Base-by-base conservation (phyloP, 2,113 vertebrate species). In the Gallinago jamesoni region DNA sequence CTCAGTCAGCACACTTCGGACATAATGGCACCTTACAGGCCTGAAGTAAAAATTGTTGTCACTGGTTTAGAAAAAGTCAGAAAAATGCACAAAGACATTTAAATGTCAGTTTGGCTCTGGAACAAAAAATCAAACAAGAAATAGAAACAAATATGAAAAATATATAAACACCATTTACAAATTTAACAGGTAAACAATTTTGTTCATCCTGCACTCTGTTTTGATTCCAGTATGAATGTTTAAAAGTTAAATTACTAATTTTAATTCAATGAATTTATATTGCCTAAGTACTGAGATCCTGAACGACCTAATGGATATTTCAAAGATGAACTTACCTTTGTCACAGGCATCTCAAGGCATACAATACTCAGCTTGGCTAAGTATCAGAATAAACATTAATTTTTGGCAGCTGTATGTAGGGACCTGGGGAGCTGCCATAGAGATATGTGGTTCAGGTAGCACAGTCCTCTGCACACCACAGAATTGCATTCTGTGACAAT, bases 381-480 rank as follows among this genome's bases (percentile, higher is more conserved):
- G 19, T 35, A 31, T 64, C 60, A 60, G 23, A 78, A 50, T 33
- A 87, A 91, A 33, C n/a, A 73, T 53, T 43, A 69, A 52, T 33
- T 75, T 89, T 72, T 87, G 52, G 21, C 0, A 0, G 25, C 27
- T 67, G 8, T 35, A 19, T 35, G 6, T n/a, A 43, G 82, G 13
- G 27, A 78, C 14, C 30, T 4, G 4, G 22, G 20, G 45, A 80
- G 20, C 45, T 56, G 45, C 27, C 0, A 0, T 30, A 52, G 8
- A 7, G 23, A 78, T 33, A 64, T 25, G 30, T 59, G 27, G 6
- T 39, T 90, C 76, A 74, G 45, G 47, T 1, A 2, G 30, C 33
- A 47, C 2, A 59, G 47, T 43, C 35, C 35, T 77, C 52, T 84
- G 43, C 17, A 52, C 22, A 48, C 9, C 33, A 52, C 56, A 59